phyloP scores from a whole-genome alignment of 2,888 invertebrate genomes.

The Ametastegia equiseti region DNA sequence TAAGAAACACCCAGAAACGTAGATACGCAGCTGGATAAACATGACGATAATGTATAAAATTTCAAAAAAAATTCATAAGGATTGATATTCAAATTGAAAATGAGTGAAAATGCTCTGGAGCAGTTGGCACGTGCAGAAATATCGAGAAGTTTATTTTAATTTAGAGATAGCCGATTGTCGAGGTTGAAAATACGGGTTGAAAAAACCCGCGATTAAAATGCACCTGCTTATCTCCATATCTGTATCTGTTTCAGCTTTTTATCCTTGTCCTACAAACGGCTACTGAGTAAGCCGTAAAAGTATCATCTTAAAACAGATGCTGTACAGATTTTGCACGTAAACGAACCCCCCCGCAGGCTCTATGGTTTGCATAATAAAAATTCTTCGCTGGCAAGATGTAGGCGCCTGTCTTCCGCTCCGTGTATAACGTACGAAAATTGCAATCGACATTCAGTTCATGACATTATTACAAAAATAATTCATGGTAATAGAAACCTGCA shows the following conservation, averaged over 20 bases:
- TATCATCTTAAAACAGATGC: slow-evolving; percentile 39
- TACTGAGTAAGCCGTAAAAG: slow-evolving; percentile 20
- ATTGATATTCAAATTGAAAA: no score
- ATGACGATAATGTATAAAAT: no score
- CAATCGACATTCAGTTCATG: not conserved
- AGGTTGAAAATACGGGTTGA: not conserved
- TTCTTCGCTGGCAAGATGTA: not conserved
- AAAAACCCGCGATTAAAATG: not conserved
- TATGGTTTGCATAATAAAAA: slow-evolving; percentile 11
- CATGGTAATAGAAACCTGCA: not conserved
- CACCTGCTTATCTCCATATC: not conserved
- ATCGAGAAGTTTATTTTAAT: no score
- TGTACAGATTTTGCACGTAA: slow-evolving; percentile 35
- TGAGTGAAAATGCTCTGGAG: no score
- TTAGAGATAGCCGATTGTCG: not conserved
- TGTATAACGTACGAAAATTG: not conserved
- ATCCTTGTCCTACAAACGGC: slow-evolving; percentile 33
- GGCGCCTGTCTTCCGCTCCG: no score
- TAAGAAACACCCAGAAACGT: no score
- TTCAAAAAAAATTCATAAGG: no score
- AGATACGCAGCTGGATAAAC: no score
- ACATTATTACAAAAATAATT: not conserved
- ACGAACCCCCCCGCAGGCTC: not conserved
- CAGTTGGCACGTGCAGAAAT: no score
- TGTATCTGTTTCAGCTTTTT: not conserved